Conservation (phyloP, 2,113 vertebrate genomes). For the Ctenodactylus gundi region DNA sequence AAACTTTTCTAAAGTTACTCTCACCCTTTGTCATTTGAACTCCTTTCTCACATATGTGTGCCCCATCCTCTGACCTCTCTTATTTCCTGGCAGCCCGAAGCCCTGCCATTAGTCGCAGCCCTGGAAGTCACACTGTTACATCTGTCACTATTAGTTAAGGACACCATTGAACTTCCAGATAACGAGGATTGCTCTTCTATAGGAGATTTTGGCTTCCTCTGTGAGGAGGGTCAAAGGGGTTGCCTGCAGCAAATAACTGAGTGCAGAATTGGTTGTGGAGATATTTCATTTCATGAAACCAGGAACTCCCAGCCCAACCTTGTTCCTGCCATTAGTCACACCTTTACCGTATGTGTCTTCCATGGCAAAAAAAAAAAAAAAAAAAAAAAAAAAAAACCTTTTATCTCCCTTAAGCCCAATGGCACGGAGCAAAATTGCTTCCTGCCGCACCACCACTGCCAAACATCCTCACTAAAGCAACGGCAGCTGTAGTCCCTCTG, state of each 20-base stretch:
- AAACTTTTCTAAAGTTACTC: not conserved
- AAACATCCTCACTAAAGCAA: not conserved
- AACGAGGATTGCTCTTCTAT: slow-evolving; percentile 30
- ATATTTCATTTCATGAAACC: slow-evolving; percentile 55
- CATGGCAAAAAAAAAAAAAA: slow-evolving; percentile 3
- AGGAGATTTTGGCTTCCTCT: slow-evolving; percentile 35
- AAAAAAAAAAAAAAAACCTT: not conserved
- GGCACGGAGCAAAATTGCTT: slow-evolving; percentile 9
- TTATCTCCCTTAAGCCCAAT: slow-evolving; percentile 9
- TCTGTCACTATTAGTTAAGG: slow-evolving; percentile 63
- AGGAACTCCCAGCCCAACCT: slow-evolving; percentile 50
- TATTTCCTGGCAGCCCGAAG: not conserved
- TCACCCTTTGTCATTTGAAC: not conserved
- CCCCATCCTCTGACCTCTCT: not conserved
- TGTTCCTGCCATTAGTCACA: slow-evolving; percentile 31
- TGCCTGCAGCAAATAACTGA: not conserved
- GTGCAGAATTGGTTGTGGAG: not conserved
- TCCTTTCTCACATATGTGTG: not conserved
- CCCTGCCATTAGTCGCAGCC: not conserved
- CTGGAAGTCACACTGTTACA: slow-evolving; percentile 9
- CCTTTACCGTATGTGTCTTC: not conserved
- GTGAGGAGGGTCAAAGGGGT: not conserved
- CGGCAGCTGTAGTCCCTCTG: not conserved
- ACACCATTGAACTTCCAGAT: slow-evolving; percentile 44
- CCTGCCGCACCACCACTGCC: not conserved